Conservation (phyloP, 2,113 vertebrate species). For the Picathartes gymnocephalus region DNA sequence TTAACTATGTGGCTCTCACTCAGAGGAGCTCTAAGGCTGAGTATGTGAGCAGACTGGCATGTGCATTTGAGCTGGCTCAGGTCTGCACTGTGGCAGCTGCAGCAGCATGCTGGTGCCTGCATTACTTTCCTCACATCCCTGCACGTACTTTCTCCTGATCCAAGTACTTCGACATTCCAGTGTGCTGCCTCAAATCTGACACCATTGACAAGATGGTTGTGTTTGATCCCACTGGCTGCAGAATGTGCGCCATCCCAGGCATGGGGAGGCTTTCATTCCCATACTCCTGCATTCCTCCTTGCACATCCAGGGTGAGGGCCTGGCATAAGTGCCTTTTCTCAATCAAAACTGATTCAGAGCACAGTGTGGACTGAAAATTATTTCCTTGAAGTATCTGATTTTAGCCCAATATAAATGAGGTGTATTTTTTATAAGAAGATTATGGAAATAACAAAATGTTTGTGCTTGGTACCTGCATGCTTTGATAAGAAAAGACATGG, state of each 20-base stretch:
- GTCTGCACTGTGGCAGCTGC: neutral
- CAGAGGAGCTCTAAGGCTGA: neutral
- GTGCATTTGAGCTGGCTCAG: neutral
- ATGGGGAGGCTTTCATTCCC: neutral
- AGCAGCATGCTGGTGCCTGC: neutral
- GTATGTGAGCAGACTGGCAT: neutral
- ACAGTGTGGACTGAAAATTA: neutral
- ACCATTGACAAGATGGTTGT: neutral
- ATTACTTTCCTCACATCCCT: neutral
- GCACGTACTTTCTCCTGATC: rapidly evolving
- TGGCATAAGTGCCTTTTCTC: neutral
- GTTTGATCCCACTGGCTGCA: neutral
- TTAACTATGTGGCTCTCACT: neutral
- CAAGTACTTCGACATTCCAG: neutral
- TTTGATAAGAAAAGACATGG: neutral
- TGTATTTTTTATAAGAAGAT: neutral
- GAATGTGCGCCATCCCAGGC: neutral
- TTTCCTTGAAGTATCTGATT: neutral
- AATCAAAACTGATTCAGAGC: neutral
- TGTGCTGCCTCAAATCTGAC: neutral
- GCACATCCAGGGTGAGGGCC: neutral
- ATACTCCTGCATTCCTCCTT: neutral
- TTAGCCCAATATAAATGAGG: neutral
- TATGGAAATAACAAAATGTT: neutral
- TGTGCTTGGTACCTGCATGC: neutral